A percentile compares a stretch with the other conserved stretches of the same genome.
phyloP scores from a whole-genome alignment of 2,113 vertebrate genomes.

The Ceratotherium simum region DNA sequence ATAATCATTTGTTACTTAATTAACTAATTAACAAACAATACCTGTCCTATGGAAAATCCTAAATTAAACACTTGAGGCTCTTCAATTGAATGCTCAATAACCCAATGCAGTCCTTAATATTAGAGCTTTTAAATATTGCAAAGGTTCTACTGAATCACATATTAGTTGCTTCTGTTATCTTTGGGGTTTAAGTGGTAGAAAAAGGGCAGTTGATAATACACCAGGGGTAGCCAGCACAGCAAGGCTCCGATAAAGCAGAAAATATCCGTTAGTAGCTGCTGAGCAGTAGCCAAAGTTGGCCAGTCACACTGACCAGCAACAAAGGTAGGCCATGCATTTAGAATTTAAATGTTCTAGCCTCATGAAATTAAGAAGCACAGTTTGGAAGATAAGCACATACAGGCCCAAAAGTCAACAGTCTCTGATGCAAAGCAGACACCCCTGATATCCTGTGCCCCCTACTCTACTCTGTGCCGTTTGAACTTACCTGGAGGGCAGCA shows the following conservation, averaged over 20 bases:
- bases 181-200: constrained; percentile 72
- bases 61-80: constrained; percentile 82
- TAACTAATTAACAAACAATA: constrained; percentile 85
- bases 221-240: constrained; percentile 51
- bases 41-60: constrained; percentile 82
- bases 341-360: neutral
- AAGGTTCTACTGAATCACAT: constrained; percentile 71
- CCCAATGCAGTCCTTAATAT: constrained; percentile 73
- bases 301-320: neutral
- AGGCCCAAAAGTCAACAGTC: neutral
- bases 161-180: constrained; percentile 74
- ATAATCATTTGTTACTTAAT: constrained; percentile 84
- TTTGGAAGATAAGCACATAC: constrained; percentile 33
- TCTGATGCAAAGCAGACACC: neutral
- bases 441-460: neutral
- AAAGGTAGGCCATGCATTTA: constrained; percentile 5
- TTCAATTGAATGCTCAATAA: constrained; percentile 81
- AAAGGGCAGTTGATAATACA: constrained; percentile 61
- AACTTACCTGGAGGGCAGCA: neutral
- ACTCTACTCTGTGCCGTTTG: neutral
- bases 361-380: constrained; percentile 20
- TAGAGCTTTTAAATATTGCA: constrained; percentile 81
- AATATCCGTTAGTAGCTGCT: constrained; percentile 55
- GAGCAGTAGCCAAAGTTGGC: constrained; percentile 17
- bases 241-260: constrained; percentile 65